These are phyloP conservation scores for Corvus cornix DNA, from an alignment of 2,113 vertebrate genomes.

Conservation along the genomic window DNA sequence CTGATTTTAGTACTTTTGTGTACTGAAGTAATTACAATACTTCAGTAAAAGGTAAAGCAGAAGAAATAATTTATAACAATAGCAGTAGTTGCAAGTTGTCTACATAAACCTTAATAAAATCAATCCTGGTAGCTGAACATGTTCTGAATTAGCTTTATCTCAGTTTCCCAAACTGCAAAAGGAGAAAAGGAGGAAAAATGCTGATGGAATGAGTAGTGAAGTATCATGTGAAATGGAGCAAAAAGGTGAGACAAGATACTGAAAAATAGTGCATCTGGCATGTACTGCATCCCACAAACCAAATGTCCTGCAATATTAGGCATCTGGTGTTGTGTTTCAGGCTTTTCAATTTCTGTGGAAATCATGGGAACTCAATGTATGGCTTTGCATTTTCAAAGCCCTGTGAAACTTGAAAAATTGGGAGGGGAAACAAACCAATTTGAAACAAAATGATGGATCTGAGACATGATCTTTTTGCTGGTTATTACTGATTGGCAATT, in stretches of 20 bases:
- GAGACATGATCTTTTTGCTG: neutral
- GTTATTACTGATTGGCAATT: neutral
- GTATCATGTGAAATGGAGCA: neutral
- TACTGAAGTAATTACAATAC: neutral
- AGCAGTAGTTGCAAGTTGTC: neutral
- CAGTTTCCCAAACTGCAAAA: neutral
- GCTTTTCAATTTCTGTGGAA: neutral
- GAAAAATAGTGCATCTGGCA: neutral
- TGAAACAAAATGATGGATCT: neutral
- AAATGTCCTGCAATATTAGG: neutral
- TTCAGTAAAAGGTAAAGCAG: neutral
- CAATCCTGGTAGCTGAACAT: neutral
- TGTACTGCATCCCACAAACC: neutral
- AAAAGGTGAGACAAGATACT: neutral
- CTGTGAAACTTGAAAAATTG: neutral
- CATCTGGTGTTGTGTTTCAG: neutral
- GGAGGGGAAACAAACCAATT: neutral
- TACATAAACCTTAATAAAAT: neutral
- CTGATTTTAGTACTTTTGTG: neutral
- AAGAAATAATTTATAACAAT: neutral
- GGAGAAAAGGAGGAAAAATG: neutral
- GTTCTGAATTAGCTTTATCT: neutral
- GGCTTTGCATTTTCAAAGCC: neutral
- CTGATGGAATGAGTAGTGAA: neutral
- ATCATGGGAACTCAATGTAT: neutral